phyloP scores from a whole-genome alignment of 2,888 invertebrate genomes.

The Cryptocephalus primarius region DNA sequence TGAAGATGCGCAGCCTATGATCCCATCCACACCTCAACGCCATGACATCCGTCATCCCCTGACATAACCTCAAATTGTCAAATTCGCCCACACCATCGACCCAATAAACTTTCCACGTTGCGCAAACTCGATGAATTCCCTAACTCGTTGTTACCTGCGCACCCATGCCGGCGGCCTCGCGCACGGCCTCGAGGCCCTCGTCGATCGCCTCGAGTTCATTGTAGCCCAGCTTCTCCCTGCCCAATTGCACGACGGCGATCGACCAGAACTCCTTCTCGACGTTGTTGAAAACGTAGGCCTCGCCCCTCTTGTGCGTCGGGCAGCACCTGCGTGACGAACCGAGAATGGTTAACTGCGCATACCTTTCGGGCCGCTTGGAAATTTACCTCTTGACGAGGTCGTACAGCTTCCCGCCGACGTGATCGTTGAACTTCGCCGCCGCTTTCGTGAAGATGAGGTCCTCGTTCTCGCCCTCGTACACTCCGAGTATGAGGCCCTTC shows the following conservation, averaged over 20 bases:
- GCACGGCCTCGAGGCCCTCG: conserved; percentile 55
- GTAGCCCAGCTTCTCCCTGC: conserved; percentile 46
- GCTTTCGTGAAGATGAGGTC: conserved; percentile 40
- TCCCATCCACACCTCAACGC: too few relatives aligned
- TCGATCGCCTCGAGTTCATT: conserved; percentile 58
- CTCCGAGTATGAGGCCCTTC: conserved; percentile 47
- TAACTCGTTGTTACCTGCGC: conserved; percentile 36
- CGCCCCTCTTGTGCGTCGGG: conserved; percentile 30
- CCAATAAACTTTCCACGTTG: too few relatives aligned
- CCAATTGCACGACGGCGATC: conserved; percentile 58
- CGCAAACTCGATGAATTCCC: too few relatives aligned
- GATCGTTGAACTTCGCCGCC: conserved; percentile 42
- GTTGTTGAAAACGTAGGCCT: conserved; percentile 46
- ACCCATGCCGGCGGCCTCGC: conserved; percentile 52
- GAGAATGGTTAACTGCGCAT: too few relatives aligned
- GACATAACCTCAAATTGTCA: too few relatives aligned
- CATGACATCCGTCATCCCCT: too few relatives aligned
- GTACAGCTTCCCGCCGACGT: conserved; percentile 41
- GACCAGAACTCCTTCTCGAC: conserved; percentile 46
- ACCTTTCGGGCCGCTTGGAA: too few relatives aligned
- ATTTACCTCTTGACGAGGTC: conserved; percentile 42
- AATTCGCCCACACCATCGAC: too few relatives aligned
- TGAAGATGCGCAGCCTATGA: too few relatives aligned
- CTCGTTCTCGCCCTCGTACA: conserved; percentile 38
- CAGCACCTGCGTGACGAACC: too few relatives aligned